A percentile compares a stretch with the other conserved stretches of the same genome.
phyloP scores from a whole-genome alignment of 2,113 vertebrate genomes.

The Poeciliopsis retropinna region DNA sequence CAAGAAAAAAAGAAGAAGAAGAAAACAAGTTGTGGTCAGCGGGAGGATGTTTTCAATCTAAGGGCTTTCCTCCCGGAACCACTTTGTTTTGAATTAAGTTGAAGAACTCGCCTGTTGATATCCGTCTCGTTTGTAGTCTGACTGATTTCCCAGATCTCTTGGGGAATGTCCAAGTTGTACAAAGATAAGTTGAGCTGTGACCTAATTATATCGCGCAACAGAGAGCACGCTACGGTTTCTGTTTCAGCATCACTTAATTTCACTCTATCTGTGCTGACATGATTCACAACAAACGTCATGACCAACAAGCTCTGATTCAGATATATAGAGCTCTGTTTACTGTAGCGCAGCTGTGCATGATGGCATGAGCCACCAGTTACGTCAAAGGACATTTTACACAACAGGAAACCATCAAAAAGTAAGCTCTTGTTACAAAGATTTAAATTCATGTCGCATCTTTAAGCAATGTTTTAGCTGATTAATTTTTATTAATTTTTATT shows the following conservation, averaged over 20 bases:
- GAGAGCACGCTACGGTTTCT: not conserved
- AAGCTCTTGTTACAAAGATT: not conserved
- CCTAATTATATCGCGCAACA: not conserved
- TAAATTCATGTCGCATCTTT: not conserved
- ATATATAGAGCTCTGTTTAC: not conserved
- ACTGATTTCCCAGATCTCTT: not conserved
- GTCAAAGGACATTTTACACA: not conserved
- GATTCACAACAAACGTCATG: too few species aligned
- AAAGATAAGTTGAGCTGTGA: not conserved
- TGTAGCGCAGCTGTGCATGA: too few species aligned
- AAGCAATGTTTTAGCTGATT: not conserved
- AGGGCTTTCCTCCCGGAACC: slow-evolving; percentile 25
- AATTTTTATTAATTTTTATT: not conserved
- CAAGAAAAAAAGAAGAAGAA: slow-evolving; percentile 5
- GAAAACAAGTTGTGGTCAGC: slow-evolving; percentile 24
- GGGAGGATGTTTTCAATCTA: slow-evolving; percentile 38
- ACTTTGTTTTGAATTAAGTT: slow-evolving; percentile 6
- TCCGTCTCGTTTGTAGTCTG: not conserved
- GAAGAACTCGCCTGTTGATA: slow-evolving; percentile 6
- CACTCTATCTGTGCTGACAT: too few species aligned
- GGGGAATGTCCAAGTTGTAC: not conserved
- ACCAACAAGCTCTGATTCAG: too few species aligned
- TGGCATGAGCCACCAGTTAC: too few species aligned
- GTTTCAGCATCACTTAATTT: too few species aligned
- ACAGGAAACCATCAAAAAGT: not conserved